Evolutionary conservation across 2,888 invertebrate genomes (phyloP).

Genomic region (Tipula vernalis): DNA sequence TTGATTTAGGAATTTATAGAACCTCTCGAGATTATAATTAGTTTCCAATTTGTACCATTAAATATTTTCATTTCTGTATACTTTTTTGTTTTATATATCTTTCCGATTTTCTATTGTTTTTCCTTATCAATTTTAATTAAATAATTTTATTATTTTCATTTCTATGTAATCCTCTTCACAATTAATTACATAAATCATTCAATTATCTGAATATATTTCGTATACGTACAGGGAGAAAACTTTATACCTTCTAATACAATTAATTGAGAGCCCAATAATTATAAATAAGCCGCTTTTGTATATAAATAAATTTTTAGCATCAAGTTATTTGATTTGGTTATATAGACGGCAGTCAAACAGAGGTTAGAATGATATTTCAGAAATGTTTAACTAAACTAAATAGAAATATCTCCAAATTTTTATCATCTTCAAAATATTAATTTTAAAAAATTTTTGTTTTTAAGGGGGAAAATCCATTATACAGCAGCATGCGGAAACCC

Average conservation of each 20-base stretch:
- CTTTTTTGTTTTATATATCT: not conserved
- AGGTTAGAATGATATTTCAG: no score
- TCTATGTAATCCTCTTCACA: not conserved
- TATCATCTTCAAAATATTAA: no score
- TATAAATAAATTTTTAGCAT: not conserved
- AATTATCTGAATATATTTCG: not conserved
- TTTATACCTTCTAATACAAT: not conserved
- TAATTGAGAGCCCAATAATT: not conserved
- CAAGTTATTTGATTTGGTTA: no score
- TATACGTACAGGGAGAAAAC: not conserved
- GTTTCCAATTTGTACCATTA: not conserved
- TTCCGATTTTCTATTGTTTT: not conserved
- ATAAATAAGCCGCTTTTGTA: not conserved
- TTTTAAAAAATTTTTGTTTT: no score
- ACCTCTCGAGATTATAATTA: not conserved
- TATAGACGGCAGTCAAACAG: not conserved
- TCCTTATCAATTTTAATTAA: not conserved
- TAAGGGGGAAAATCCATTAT: no score
- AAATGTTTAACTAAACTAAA: no score
- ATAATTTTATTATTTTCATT: not conserved
- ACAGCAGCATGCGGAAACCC: no score
- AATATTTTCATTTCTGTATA: no score
- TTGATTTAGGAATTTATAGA: not conserved
- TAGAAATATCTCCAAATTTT: no score
- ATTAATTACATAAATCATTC: not conserved